Percentiles rank a stretch among this genome's conserved stretches.
phyloP scores from a whole-genome alignment of 1,140 invertebrate species.

The Leptestheria dahalacensis region DNA sequence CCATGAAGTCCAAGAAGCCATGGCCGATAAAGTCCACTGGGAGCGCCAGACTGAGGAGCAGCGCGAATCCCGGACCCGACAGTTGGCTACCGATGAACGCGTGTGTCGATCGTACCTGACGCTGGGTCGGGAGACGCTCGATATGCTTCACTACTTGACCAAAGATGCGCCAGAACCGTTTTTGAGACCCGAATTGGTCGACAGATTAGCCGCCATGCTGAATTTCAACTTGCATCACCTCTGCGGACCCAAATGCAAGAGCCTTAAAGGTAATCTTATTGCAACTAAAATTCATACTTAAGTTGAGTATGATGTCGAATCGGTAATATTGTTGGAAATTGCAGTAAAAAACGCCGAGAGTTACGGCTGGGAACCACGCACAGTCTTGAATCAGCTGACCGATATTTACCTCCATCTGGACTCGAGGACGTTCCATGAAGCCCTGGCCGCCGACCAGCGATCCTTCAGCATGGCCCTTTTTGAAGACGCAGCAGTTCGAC shows the following conservation, averaged over 20 bases:
- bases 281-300: neutral
- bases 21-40: conserved; percentile 53
- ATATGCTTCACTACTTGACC: conserved; percentile 95
- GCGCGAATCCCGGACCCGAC: conserved; percentile 57
- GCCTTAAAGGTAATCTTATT: conserved; percentile 12
- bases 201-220: conserved; percentile 88
- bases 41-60: conserved; percentile 46
- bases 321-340: conserved; percentile 28
- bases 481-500: conserved; percentile 64
- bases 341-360: conserved; percentile 88
- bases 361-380: conserved; percentile 90
- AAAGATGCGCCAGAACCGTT: conserved; percentile 89
- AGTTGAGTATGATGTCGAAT: neutral
- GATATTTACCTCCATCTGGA: conserved; percentile 95
- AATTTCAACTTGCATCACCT: conserved; percentile 94
- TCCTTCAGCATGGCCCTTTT: conserved; percentile 87
- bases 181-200: conserved; percentile 74
- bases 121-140: conserved; percentile 85
- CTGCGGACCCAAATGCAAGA: conserved; percentile 81
- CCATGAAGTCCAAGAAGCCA: conserved; percentile 83
- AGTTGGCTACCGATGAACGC: conserved; percentile 74
- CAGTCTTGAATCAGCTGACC: conserved; percentile 75
- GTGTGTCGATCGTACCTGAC: conserved; percentile 88
- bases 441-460: conserved; percentile 80
- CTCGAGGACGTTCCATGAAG: conserved; percentile 74